These are phyloP conservation scores for Cybosia mesomella DNA, from an alignment of 2,888 invertebrate species.

Conservation along the genomic window DNA sequence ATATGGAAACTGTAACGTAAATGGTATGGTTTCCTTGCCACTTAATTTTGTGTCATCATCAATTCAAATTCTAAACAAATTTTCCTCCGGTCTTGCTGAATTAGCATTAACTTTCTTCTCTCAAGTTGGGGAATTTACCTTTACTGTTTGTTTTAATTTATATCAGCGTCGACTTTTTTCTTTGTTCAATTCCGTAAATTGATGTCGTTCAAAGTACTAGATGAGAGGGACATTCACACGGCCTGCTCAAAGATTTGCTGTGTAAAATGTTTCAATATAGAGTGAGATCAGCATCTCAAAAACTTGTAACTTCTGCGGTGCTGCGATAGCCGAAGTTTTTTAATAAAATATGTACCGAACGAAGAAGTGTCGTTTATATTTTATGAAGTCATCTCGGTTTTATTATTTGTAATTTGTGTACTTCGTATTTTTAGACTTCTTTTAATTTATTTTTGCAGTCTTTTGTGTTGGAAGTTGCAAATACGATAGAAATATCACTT, in stretches of 20 bases:
- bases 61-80: constrained; percentile 22
- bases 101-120: constrained; percentile 24
- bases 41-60: constrained; percentile 20
- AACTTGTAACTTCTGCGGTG: constrained; percentile 55
- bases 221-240: constrained; percentile 9
- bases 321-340: constrained; percentile 59
- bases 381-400: constrained; percentile 65
- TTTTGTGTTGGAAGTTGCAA: not conserved
- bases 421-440: constrained; percentile 44
- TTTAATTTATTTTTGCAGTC: constrained; percentile 45
- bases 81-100: constrained; percentile 17
- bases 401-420: constrained; percentile 61
- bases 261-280: constrained; percentile 75
- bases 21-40: constrained; percentile 11
- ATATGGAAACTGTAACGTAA: not conserved
- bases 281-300: constrained; percentile 59
- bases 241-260: constrained; percentile 52
- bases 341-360: constrained; percentile 61
- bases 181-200: constrained; percentile 9
- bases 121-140: constrained; percentile 41
- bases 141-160: constrained; percentile 22
- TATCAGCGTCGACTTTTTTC: constrained; percentile 18
- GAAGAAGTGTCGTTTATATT: constrained; percentile 57
- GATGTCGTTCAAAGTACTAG: constrained; percentile 27
- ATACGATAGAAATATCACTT: not conserved